A percentile compares a stretch with the other conserved stretches of the same genome.
Evolutionary conservation across 2,797 vertebrate species (phyloP).

Genomic region (Ammospiza maritima): DNA sequence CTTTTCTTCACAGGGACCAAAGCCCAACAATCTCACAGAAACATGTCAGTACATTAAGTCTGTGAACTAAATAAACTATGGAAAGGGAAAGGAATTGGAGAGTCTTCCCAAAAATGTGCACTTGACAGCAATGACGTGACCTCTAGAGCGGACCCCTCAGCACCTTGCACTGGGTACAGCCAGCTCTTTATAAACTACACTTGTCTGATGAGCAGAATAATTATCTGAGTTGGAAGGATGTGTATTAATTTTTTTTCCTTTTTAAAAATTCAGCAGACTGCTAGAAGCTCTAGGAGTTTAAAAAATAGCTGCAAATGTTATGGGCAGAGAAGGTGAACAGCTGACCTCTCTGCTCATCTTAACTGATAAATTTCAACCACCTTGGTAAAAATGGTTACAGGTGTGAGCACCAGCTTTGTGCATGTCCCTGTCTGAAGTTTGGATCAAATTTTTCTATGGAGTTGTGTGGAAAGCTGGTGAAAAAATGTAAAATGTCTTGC

Average conservation of each 20-base stretch:
- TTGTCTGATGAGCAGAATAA: not conserved
- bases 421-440: not conserved
- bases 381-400: not conserved
- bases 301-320: not conserved
- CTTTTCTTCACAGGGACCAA: not conserved
- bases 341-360: not conserved
- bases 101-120: not conserved
- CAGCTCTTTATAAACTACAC: not conserved
- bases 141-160: fast-evolving
- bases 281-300: not conserved
- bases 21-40: not conserved
- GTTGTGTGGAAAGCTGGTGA: not conserved
- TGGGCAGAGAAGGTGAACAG: not conserved
- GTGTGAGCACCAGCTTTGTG: not conserved
- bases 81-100: not conserved
- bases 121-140: not conserved
- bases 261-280: not conserved
- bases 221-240: fast-evolving
- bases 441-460: not conserved
- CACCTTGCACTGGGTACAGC: too few relatives aligned
- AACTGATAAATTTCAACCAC: not conserved
- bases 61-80: not conserved
- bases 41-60: fast-evolving
- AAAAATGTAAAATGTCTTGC: not conserved
- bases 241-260: not conserved